Evolutionary conservation across 1,140 invertebrate species (phyloP).

Genomic region (Arctopsyche grandis): DNA sequence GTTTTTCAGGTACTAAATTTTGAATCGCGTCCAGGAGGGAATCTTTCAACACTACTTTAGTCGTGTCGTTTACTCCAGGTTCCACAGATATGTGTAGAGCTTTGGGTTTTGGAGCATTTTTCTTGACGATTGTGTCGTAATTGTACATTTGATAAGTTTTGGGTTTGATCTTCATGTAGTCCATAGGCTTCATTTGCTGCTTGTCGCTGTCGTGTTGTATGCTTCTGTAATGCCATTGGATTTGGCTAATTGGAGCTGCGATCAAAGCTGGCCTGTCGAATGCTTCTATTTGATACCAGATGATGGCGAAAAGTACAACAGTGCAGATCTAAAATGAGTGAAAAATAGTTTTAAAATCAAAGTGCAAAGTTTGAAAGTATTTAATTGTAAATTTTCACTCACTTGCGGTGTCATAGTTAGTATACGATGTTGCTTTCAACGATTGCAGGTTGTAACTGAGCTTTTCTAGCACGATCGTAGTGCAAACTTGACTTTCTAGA

Average conservation of each 20-base stretch:
- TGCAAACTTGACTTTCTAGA: constrained; percentile 21
- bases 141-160: neutral
- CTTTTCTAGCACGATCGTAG: constrained; percentile 2
- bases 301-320: no score
- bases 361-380: neutral
- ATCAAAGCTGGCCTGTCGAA: constrained; percentile 1
- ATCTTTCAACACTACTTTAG: constrained; percentile 46
- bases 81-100: constrained; percentile 46
- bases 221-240: constrained; percentile 31
- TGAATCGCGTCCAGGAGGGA: constrained; percentile 42
- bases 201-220: no score
- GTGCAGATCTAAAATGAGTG: no score
- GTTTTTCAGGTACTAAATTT: constrained; percentile 30
- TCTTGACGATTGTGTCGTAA: neutral
- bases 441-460: constrained; percentile 39
- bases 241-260: constrained; percentile 42
- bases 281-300: no score
- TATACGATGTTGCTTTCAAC: constrained; percentile 4
- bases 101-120: constrained; percentile 16
- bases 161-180: neutral
- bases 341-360: no score
- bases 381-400: neutral
- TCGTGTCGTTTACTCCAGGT: constrained; percentile 12
- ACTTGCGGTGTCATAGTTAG: neutral
- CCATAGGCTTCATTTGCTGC: no score